Evolutionary conservation across 2,113 vertebrate genomes (phyloP), one percentile per base, ranked within the genome.

Genomic region (Rallus limicola): DNA sequence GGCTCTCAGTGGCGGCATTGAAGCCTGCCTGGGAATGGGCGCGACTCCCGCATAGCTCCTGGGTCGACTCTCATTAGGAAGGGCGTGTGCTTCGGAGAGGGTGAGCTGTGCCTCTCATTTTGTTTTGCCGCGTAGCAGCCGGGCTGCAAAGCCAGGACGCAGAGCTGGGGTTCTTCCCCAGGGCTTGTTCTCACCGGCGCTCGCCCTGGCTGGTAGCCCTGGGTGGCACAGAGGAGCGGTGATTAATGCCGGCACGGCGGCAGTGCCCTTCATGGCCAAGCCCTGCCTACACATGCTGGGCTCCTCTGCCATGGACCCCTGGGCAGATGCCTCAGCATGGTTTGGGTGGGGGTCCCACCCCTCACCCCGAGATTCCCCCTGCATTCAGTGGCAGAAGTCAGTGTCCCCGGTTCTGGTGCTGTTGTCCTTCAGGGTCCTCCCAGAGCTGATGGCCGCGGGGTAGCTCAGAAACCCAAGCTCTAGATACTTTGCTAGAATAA

Each of bases 1-100:
- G 86, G 42, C 70, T 84, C 62, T 87, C 36, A 2, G 63, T 84
- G 81, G 83, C 53, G 7, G 83, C 53, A 7, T 36, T 93, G 77
- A 28, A 95, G 91, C 88, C 83, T 82, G 70, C 83, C 92, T 96
- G 95, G 94, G 88, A 96, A 93, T 38, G 88, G 91, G 96, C 52
- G 36, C 71, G 50, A 94, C 91, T 92, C 83, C 88, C 17, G 52
- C 87, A 92, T 95, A 72, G 94, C 95, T 95, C 50, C 91, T 96
- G 91, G 90, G 58, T 95, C 7, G 11, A 90, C 88, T 96, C 90
- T 93, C 84, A 90, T 95, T 96, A 96, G 86, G 83, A 71, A 96
- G 93, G 96, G 96, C 23, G 83, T 91, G 55, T 88, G 65, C 88
- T 68, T 70, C 4, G 11, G 44, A 56, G 74, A 34, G 81, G 40